Percentiles rank a stretch among this genome's conserved stretches.
phyloP scores from a whole-genome alignment of 2,888 invertebrate genomes.

The Leptopilina myrica region DNA sequence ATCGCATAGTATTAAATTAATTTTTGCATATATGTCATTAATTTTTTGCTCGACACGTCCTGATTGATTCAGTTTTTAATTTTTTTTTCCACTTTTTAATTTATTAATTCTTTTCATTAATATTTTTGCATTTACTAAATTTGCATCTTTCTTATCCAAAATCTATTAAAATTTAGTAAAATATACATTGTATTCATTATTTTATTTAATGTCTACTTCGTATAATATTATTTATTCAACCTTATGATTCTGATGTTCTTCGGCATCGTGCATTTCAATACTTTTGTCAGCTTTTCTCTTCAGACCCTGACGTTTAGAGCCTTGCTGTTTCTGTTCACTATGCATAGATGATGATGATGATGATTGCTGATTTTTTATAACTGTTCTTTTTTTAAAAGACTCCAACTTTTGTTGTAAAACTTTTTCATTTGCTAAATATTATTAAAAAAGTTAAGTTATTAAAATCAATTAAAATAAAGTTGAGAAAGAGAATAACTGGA shows the following conservation, averaged over 20 bases:
- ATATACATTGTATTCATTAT: background rate
- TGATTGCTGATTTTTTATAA: background rate
- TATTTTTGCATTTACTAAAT: background rate
- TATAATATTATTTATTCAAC: background rate
- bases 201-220: background rate
- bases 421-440: background rate
- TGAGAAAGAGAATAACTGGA: background rate
- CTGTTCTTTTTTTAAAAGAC: background rate
- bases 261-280: background rate
- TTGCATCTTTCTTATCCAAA: background rate
- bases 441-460: background rate
- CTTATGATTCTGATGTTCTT: background rate
- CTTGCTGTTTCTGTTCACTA: background rate
- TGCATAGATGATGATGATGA: background rate
- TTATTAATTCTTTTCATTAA: background rate
- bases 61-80: background rate
- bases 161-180: background rate
- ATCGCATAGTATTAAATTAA: background rate
- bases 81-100: background rate
- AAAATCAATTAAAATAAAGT: background rate
- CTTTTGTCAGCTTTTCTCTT: background rate
- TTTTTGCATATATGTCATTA: background rate
- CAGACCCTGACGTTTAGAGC: background rate
- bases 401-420: background rate
- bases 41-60: background rate